phyloP scores from a whole-genome alignment of 2,113 vertebrate species.

The Gulo gulo region DNA sequence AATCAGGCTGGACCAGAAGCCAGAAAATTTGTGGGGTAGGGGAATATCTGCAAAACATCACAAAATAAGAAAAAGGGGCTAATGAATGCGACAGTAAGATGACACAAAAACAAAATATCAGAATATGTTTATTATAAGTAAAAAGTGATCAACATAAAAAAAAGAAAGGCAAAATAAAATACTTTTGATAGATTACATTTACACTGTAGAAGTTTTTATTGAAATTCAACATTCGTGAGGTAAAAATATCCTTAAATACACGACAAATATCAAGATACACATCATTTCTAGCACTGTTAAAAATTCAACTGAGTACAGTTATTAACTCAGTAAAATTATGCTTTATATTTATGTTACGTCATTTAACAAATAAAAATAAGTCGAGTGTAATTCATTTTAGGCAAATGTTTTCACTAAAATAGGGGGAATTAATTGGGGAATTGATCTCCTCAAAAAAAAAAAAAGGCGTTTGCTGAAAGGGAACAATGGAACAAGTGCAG shows the following conservation, averaged over 20 bases:
- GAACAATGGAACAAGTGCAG: not conserved
- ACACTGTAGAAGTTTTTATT: not conserved
- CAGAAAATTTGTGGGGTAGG: not conserved
- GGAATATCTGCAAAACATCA: not conserved
- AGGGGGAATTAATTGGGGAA: not conserved
- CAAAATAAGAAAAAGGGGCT: not conserved
- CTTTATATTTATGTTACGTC: not conserved
- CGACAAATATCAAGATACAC: not conserved
- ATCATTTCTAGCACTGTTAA: not conserved
- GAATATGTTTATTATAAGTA: not conserved
- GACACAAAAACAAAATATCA: not conserved
- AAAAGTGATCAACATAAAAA: not conserved
- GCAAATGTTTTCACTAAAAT: not conserved
- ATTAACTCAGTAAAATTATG: not conserved
- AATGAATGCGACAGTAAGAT: not conserved
- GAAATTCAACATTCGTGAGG: not conserved
- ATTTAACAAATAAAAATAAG: not conserved
- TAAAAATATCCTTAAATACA: not conserved
- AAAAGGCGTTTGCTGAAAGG: not conserved
- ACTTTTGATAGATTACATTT: not conserved
- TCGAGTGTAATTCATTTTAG: not conserved
- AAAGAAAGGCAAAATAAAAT: not conserved
- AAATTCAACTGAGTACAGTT: not conserved
- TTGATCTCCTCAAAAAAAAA: not conserved
- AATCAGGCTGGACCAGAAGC: not conserved